Base-by-base conservation (phyloP, 2,888 invertebrate species). In the Drosophila cracens region DNA sequence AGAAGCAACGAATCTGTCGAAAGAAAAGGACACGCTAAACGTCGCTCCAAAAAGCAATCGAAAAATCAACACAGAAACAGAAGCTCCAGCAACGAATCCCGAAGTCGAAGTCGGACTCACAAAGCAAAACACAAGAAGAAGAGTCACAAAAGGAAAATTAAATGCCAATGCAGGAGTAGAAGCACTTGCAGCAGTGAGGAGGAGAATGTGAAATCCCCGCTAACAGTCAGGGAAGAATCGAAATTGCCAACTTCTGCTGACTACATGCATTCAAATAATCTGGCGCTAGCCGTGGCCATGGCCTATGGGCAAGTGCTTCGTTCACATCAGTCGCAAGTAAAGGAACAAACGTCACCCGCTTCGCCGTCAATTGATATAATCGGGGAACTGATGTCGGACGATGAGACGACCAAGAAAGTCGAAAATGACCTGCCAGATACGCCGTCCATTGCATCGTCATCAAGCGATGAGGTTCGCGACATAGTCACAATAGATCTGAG, bases 401-500 rank as follows among this genome's bases (percentile, higher is more conserved):
- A 73, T 13, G 86, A 82, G 25, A 13, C 43, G 16, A 11, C 11
- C 2, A 43, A 63, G 1, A n/a, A 7, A 8, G 25, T 43, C 3
- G 13, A 16, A 27, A 46, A 25, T 7, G 46, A 16, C 3, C 52
- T 29, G 4, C 13, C 56, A 0, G 49, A 70, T 29, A 18, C 68
- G 11, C 21, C 75, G 3, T 74, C 69, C 7, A 60, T 81, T 63
- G 65, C 70, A 3, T 46, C 46, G 16, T 79, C 78, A 13, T 76
- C 82, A 1, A 66, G 51, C 46, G 79, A 76, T 33, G 74, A 59
- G n/a, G 56, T n/a, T 0, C 60, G 64, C 4, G 78, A 80, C 18
- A 71, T 90, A 16, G 61, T 82, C 1, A 90, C 90, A 11, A 90
- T 91, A 33, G 75, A 85, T 40, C 54, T 91, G 0, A 87, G 88